phyloP scores from a whole-genome alignment of 2,113 vertebrate species.

The Mesitornis unicolor region DNA sequence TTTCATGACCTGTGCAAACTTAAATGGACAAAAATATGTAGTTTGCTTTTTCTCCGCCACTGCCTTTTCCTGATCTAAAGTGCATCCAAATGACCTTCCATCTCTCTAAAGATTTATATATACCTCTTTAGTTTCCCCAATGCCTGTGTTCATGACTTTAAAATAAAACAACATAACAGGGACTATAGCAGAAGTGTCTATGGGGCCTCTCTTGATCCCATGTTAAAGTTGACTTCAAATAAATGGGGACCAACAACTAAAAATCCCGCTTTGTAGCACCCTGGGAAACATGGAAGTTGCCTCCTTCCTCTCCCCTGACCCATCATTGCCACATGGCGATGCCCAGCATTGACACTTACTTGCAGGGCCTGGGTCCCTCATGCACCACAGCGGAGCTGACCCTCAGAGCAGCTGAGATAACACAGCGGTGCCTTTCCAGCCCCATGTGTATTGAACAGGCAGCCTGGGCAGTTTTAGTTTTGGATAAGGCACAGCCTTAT shows the following conservation, averaged over 20 bases:
- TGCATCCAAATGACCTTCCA: background rate
- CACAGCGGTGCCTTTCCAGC: accelerated
- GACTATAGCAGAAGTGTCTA: background rate
- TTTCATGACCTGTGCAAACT: background rate
- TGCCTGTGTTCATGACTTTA: background rate
- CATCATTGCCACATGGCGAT: background rate
- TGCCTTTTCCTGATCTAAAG: background rate
- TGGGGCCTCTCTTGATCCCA: background rate
- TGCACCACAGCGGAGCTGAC: background rate
- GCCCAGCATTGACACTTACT: accelerated
- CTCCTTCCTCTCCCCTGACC: background rate
- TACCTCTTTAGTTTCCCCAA: background rate
- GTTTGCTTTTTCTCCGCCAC: background rate
- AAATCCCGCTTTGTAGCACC: background rate
- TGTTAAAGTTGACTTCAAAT: background rate
- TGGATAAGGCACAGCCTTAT: background rate
- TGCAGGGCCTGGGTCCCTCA: accelerated
- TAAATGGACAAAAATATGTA: accelerated
- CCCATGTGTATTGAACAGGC: background rate
- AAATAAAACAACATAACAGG: background rate
- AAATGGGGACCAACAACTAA: background rate
- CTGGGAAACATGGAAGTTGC: background rate
- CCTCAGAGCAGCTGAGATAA: background rate
- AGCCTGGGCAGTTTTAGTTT: background rate
- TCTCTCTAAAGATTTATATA: background rate